Conservation (phyloP, 2,888 invertebrate species). For the Eupithecia pulchellata region DNA sequence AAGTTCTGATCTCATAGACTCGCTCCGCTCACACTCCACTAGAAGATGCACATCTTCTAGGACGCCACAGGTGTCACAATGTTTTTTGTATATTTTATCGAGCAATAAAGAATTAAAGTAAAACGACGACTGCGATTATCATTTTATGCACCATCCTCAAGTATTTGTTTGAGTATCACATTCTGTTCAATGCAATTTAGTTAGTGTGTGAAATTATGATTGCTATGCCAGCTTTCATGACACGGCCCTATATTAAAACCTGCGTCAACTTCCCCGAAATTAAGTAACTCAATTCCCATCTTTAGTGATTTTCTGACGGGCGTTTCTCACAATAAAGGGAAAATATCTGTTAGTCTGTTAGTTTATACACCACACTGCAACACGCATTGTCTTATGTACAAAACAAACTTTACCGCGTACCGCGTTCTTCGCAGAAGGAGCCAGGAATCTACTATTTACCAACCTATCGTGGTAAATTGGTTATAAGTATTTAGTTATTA, state of each 20-base stretch:
- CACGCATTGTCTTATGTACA: constrained; percentile 31
- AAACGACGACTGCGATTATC: too few species aligned
- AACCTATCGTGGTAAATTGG: background rate
- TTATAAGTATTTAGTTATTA: background rate
- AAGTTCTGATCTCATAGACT: too few species aligned
- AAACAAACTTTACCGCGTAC: constrained; percentile 10
- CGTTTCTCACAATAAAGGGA: constrained; percentile 27
- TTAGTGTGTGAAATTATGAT: too few species aligned
- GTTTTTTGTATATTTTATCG: too few species aligned
- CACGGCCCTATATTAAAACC: background rate
- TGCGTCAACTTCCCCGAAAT: background rate
- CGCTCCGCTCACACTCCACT: too few species aligned
- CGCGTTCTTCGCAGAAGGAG: background rate
- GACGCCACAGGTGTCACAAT: too few species aligned
- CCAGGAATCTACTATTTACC: constrained; percentile 11
- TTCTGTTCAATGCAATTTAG: too few species aligned
- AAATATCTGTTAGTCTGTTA: constrained; percentile 27
- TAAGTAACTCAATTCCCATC: constrained; percentile 3
- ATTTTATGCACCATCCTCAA: too few species aligned
- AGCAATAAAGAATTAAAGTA: too few species aligned
- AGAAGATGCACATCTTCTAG: too few species aligned
- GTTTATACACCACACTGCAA: constrained; percentile 25
- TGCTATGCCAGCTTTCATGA: too few species aligned
- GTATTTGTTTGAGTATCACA: too few species aligned
- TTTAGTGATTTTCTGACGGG: constrained; percentile 19